A percentile compares a stretch with the other conserved stretches of the same genome.
Conservation (phyloP, 2,113 vertebrate genomes). For the Dromaius novaehollandiae region DNA sequence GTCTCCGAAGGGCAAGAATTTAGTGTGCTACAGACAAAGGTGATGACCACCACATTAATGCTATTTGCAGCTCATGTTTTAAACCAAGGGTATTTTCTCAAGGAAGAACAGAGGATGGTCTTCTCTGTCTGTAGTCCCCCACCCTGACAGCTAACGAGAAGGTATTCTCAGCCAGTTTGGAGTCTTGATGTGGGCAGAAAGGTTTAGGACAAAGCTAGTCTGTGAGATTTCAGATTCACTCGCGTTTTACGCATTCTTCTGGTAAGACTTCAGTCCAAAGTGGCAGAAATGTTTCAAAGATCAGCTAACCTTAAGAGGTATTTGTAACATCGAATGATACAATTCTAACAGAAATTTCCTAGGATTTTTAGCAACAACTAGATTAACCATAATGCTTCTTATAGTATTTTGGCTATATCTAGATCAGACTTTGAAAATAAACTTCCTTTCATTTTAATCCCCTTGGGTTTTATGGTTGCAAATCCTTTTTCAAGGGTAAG, state of each 20-base stretch:
- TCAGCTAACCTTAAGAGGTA: not conserved
- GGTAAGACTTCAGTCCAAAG: not conserved
- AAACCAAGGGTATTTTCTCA: fast-evolving
- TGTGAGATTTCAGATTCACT: not conserved
- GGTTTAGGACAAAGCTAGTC: not conserved
- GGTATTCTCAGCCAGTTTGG: fast-evolving
- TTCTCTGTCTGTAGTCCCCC: fast-evolving
- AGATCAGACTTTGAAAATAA: not conserved
- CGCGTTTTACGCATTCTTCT: not conserved
- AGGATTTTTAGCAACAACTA: not conserved
- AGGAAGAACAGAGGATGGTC: fast-evolving
- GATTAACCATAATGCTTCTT: not conserved
- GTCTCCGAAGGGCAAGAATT: not conserved
- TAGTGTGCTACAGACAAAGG: fast-evolving
- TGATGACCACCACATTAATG: fast-evolving
- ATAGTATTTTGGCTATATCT: not conserved
- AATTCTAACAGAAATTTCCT: not conserved
- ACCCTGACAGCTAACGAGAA: not conserved
- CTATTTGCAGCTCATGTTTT: not conserved
- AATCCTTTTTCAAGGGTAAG: not conserved
- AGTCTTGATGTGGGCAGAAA: not conserved
- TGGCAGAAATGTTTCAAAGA: not conserved
- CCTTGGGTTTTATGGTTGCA: not conserved
- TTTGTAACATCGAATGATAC: not conserved
- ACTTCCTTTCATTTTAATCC: not conserved